Conservation (phyloP, 2,888 invertebrate species). For the Orthosia incerta region DNA sequence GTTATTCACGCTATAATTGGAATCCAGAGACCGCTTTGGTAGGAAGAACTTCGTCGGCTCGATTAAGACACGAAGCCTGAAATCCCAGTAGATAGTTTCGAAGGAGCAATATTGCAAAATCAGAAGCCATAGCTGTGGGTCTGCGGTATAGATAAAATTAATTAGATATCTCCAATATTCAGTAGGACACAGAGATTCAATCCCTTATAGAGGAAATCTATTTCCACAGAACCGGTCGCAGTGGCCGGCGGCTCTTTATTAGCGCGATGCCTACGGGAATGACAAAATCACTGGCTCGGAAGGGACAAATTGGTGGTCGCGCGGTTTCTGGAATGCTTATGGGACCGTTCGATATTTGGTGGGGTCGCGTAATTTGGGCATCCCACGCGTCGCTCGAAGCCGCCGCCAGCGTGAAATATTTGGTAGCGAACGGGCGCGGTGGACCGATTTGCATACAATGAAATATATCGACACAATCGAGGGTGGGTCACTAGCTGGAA, state of each 20-base stretch:
- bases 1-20: conserved; percentile 50
- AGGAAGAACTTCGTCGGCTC: conserved; percentile 38
- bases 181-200: conserved; percentile 65
- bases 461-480: conserved; percentile 79
- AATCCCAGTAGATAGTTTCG: conserved; percentile 61
- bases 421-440: conserved; percentile 83
- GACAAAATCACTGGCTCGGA: conserved; percentile 83
- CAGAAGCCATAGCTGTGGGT: conserved; percentile 59
- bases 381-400: conserved; percentile 75
- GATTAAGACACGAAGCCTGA: conserved; percentile 61
- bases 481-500: conserved; percentile 80
- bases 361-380: conserved; percentile 80
- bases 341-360: conserved; percentile 77
- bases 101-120: conserved; percentile 66
- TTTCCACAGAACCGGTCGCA: conserved; percentile 71
- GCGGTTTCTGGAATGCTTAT: conserved; percentile 80
- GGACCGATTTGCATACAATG: conserved; percentile 88
- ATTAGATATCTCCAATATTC: conserved; percentile 72
- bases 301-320: conserved; percentile 85
- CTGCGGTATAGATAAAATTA: conserved; percentile 68
- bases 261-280: conserved; percentile 75
- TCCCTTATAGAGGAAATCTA: conserved; percentile 73
- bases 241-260: conserved; percentile 73
- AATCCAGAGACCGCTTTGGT: conserved; percentile 27
- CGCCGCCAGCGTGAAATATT: conserved; percentile 81